Percentiles rank a stretch among this genome's conserved stretches.
phyloP scores from a whole-genome alignment of 2,113 vertebrate species.

The Physeter macrocephalus region DNA sequence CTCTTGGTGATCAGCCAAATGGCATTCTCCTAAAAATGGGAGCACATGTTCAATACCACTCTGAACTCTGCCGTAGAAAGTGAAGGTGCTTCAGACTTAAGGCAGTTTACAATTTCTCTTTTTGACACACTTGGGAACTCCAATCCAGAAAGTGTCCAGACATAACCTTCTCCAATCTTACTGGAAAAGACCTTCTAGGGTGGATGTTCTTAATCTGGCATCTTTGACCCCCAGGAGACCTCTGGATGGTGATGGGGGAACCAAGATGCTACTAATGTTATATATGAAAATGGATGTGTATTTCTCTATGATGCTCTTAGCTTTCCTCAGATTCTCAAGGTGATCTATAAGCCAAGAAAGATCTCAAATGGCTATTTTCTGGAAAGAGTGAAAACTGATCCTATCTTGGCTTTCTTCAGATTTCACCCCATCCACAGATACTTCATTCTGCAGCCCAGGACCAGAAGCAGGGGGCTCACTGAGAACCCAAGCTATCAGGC shows the following conservation, averaged over 20 bases:
- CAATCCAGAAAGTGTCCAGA: background rate
- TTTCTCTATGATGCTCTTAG: background rate
- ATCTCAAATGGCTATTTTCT: background rate
- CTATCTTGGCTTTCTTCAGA: background rate
- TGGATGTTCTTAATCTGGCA: background rate
- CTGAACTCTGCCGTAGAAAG: background rate
- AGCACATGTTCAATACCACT: rapidly evolving
- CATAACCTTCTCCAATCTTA: rapidly evolving
- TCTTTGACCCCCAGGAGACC: background rate
- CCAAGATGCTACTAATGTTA: rapidly evolving
- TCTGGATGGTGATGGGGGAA: background rate
- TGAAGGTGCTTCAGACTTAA: background rate
- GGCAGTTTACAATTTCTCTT: background rate
- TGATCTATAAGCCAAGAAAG: rapidly evolving
- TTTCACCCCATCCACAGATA: background rate
- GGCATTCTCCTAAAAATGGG: background rate
- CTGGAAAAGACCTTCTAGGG: background rate
- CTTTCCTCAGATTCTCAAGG: background rate
- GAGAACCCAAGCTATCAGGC: background rate
- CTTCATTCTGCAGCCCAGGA: background rate
- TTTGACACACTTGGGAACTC: background rate
- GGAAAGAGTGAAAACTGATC: background rate
- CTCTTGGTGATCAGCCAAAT: rapidly evolving
- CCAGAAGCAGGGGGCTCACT: background rate
- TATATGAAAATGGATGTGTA: rapidly evolving